phyloP scores from a whole-genome alignment of 2,888 invertebrate species.

The Eristalis tenax region DNA sequence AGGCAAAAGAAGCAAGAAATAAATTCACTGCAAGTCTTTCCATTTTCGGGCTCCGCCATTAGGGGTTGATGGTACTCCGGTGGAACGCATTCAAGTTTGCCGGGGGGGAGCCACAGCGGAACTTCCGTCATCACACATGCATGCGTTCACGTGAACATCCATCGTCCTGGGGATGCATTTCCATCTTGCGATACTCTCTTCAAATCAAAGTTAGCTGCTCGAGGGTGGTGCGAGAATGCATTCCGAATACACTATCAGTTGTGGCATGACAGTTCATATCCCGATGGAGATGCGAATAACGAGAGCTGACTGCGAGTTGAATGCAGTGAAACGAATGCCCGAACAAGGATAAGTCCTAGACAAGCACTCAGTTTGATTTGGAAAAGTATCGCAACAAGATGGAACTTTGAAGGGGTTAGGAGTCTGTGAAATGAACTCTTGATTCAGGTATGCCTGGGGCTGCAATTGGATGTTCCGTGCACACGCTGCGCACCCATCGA shows the following conservation, averaged over 20 bases:
- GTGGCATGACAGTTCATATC: conserved; percentile 53
- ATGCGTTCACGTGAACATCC: neutral
- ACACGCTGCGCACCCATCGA: neutral
- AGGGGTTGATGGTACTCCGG: neutral
- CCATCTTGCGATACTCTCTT: neutral
- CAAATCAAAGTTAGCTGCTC: conserved; percentile 47
- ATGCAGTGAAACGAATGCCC: neutral
- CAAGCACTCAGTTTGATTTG: conserved; percentile 2
- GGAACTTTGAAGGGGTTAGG: neutral
- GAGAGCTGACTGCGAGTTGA: conserved; percentile 23
- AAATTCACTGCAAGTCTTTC: conserved; percentile 8
- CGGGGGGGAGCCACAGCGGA: neutral
- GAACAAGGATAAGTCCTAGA: neutral
- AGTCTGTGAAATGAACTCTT: neutral
- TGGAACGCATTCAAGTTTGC: too few relatives aligned
- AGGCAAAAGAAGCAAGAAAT: neutral
- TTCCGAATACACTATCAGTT: conserved; percentile 46
- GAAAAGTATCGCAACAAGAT: neutral
- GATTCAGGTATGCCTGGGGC: neutral
- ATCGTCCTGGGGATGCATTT: neutral
- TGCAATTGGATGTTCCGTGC: neutral
- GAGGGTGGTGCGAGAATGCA: conserved; percentile 46
- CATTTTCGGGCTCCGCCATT: conserved; percentile 2
- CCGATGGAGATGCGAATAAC: conserved; percentile 21
- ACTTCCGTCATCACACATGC: neutral